Conservation (phyloP, 1,140 invertebrate species). For the Bombus impatiens region DNA sequence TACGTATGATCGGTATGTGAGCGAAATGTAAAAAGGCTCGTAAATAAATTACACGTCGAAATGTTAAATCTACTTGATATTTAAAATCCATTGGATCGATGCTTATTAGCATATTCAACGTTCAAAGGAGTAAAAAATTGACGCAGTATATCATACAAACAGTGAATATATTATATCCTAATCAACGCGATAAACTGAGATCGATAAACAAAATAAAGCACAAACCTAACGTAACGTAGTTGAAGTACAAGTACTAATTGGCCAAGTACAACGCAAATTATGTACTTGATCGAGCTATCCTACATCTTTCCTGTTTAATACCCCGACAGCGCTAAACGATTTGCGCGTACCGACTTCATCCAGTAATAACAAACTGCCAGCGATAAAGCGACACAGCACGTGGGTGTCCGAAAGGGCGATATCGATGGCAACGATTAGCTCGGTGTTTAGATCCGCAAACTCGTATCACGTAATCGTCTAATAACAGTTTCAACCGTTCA, state of each 20-base stretch:
- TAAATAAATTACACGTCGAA: neutral
- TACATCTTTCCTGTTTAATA: neutral
- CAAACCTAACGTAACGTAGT: neutral
- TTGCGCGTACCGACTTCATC: neutral
- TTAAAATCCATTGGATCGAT: neutral
- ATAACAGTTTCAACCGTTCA: slow-evolving; percentile 6
- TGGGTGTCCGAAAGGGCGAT: slow-evolving; percentile 13
- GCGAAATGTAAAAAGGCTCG: too few species aligned
- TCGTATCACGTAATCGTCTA: slow-evolving; percentile 30
- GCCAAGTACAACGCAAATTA: neutral
- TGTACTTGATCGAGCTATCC: neutral
- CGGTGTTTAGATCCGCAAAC: neutral
- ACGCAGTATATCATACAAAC: neutral
- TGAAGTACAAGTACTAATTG: neutral
- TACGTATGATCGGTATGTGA: too few species aligned
- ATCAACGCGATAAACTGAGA: too few species aligned
- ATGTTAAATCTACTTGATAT: neutral
- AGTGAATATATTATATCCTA: neutral
- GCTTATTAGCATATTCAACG: too few species aligned
- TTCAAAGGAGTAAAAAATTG: neutral
- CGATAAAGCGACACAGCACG: neutral
- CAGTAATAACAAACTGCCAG: neutral
- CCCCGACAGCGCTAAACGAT: neutral
- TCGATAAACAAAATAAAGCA: neutral
- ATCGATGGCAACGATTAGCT: slow-evolving; percentile 2